Percentiles rank a stretch among this genome's conserved stretches.
phyloP scores from a whole-genome alignment of 2,797 vertebrate species.

The Rhabdophis nuchalis region DNA sequence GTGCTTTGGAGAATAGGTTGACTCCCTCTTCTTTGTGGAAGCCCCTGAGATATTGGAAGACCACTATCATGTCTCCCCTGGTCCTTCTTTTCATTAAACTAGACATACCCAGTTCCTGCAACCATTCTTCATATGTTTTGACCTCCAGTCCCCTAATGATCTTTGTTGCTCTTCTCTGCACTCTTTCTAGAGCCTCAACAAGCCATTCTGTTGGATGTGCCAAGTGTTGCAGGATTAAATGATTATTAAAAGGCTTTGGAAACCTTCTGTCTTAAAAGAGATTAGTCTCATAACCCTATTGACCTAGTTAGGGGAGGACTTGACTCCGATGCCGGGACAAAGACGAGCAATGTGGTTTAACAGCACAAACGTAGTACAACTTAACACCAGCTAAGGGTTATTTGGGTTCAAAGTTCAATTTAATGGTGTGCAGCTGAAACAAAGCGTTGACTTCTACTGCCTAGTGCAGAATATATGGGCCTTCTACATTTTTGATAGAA shows the following conservation, averaged over 20 bases:
- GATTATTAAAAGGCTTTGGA: not conserved
- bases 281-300: constrained; percentile 1
- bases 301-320: constrained; percentile 11
- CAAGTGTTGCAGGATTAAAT: constrained; percentile 10
- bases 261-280: not conserved
- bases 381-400: not conserved
- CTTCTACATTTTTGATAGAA: not conserved
- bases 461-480: not conserved
- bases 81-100: too few relatives aligned
- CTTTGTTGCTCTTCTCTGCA: too few relatives aligned
- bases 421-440: not conserved
- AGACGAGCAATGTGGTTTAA: not conserved
- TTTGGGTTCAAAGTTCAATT: not conserved
- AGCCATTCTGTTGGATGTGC: not conserved
- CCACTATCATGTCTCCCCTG: too few relatives aligned
- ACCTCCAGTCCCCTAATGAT: too few relatives aligned
- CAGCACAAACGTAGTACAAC: not conserved
- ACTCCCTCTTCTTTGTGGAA: too few relatives aligned
- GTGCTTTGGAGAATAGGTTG: too few relatives aligned
- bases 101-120: too few relatives aligned
- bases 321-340: not conserved
- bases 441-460: not conserved
- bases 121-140: too few relatives aligned
- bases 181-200: not conserved
- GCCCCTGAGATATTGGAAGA: too few relatives aligned